These are phyloP conservation scores for Gnathonemus longibarbis DNA, from an alignment of 2,113 vertebrate species.

Conservation along the genomic window DNA sequence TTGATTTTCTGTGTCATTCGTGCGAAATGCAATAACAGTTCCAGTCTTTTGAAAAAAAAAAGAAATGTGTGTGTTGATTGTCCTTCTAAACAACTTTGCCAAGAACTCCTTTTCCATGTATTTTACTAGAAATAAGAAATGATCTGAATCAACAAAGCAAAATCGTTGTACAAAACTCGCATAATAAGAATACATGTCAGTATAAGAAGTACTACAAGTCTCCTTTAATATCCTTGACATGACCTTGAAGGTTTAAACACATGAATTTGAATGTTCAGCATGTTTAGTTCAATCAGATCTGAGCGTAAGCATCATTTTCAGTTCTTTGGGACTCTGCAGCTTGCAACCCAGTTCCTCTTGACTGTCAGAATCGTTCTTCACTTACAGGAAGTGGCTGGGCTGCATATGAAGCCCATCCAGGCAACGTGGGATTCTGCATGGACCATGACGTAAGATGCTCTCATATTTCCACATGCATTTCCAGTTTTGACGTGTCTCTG, in stretches of 20 bases:
- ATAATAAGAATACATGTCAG: background rate
- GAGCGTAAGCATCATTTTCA: background rate
- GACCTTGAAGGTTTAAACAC: background rate
- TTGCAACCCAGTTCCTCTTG: background rate
- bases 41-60: background rate
- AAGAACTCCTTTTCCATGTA: background rate
- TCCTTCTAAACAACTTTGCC: background rate
- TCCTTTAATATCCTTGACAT: background rate
- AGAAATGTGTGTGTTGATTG: background rate
- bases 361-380: background rate
- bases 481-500: background rate
- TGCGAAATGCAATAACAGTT: background rate
- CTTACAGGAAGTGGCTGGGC: background rate
- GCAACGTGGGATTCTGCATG: background rate
- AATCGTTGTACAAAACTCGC: background rate
- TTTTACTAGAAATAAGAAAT: background rate
- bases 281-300: background rate
- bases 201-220: background rate
- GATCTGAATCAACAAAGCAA: background rate
- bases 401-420: background rate
- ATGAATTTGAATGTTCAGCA: background rate
- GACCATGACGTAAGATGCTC: background rate
- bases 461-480: background rate
- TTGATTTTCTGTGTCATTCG: background rate
- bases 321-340: background rate